Evolutionary conservation across 2,113 vertebrate genomes (phyloP).

Genomic region (Clarias macrocephalus): DNA sequence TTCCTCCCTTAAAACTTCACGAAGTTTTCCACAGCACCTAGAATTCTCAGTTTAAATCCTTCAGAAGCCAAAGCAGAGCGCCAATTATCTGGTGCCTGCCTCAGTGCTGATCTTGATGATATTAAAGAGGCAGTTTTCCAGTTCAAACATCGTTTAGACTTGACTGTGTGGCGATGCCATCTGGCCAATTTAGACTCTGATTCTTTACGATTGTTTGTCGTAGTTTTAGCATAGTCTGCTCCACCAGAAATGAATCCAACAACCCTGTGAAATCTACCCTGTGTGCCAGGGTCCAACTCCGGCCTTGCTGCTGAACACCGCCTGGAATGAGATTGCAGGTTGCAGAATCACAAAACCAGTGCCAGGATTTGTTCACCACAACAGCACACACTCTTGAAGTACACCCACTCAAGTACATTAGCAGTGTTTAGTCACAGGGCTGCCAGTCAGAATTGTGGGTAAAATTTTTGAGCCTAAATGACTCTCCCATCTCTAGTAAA

Average conservation of each 20-base stretch:
- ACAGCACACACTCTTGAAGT: not conserved
- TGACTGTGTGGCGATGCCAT: not conserved
- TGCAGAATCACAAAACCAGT: not conserved
- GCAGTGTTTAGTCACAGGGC: not conserved
- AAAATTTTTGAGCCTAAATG: not conserved
- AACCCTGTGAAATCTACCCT: not conserved
- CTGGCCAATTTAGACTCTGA: not conserved
- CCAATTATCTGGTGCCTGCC: not conserved
- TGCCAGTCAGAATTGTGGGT: not conserved
- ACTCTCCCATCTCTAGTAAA: not conserved
- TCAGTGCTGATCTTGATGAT: not conserved
- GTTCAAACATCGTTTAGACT: not conserved
- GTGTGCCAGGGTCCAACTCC: not conserved
- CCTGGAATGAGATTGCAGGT: not conserved
- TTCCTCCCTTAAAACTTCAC: not conserved
- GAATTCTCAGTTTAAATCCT: not conserved
- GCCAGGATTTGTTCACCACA: not conserved
- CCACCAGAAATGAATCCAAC: not conserved
- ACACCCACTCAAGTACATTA: not conserved
- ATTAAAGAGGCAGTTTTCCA: not conserved
- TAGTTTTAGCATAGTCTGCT: not conserved
- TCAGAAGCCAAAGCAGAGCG: not conserved
- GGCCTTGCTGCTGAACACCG: not conserved
- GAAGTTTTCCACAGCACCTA: not conserved
- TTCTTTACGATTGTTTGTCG: not conserved